Conservation (phyloP, 1,140 invertebrate genomes). For the Lasioglossum albipes region DNA sequence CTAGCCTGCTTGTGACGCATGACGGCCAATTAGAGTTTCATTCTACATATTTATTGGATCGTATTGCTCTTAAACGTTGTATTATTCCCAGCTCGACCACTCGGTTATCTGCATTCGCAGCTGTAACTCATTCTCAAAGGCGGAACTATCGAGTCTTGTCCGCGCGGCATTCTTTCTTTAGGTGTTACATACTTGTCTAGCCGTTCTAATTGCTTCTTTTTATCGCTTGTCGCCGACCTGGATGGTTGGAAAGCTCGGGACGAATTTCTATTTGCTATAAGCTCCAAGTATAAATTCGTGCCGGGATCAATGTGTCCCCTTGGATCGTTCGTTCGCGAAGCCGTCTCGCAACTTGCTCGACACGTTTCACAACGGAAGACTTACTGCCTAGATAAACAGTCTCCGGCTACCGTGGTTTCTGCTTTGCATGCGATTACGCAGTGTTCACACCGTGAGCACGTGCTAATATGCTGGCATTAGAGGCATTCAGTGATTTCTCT, state of each 20-base stretch:
- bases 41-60: slow-evolving; percentile 21
- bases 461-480: slow-evolving; percentile 45
- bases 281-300: too few relatives aligned
- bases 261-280: too few relatives aligned
- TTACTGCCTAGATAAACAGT: background rate
- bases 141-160: background rate
- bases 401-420: background rate
- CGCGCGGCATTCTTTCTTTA: background rate
- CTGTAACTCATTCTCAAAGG: background rate
- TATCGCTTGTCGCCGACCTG: too few relatives aligned
- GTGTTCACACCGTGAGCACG: slow-evolving; percentile 31
- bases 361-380: background rate
- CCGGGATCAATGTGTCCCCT: too few relatives aligned
- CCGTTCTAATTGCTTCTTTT: too few relatives aligned
- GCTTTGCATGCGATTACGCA: slow-evolving; percentile 24
- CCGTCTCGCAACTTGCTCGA: background rate
- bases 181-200: background rate
- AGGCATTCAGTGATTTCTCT: slow-evolving; percentile 10
- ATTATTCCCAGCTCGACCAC: background rate
- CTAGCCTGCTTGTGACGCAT: slow-evolving; percentile 39
- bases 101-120: background rate
- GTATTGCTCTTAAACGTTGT: background rate
- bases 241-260: too few relatives aligned
- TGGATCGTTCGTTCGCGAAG: background rate
- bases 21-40: slow-evolving; percentile 18